Evolutionary conservation across 2,113 vertebrate species (phyloP), one percentile per base, ranked within the genome.

Genomic region (Bucco capensis): DNA sequence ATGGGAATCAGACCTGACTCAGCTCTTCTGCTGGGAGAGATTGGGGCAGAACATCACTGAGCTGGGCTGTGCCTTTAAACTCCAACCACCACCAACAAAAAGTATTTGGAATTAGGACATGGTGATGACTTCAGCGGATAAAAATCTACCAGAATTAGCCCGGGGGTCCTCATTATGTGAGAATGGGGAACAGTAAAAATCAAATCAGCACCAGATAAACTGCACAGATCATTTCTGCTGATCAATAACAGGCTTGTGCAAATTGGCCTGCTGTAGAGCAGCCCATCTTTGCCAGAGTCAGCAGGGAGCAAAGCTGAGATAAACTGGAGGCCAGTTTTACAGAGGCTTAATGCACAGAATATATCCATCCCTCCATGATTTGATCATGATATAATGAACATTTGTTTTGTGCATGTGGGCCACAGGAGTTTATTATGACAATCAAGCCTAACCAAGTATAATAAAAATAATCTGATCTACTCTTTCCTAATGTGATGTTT

Each of bases 121-220:
- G 42, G 89, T 47, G 85, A 65, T 84, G 88, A 95, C 42, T 96
- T 91, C 37, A 81, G 73, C 44, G 91, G 75, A 35, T 61, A 74
- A 91, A 94, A 93, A 94, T 78, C 72, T 37, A 7, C 83, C 80
- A 61, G 58, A 75, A 44, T 33, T 47, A 47, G 65, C 88, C 86
- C 21, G 50, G 35, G 81, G 93, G 80, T 84, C 91, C 90, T 95
- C 54, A 6, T 92, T 94, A 75, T 83, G 61, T 4, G 49, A 61
- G 84, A 40, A 53, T 40, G 72, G 86, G 86, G 47, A 47, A 28
- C 66, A 60, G 94, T 72, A 88, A 88, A 95, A 86, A 89, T 80
- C 85, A 96, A 94, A 78, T 79, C 77, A 93, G 90, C 73, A 81
- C 11, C 92, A 91, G 91, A 91, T 74, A 81, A 94, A 96, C 17